Conservation (phyloP, 2,888 invertebrate species). For the Dascillus cervinus region DNA sequence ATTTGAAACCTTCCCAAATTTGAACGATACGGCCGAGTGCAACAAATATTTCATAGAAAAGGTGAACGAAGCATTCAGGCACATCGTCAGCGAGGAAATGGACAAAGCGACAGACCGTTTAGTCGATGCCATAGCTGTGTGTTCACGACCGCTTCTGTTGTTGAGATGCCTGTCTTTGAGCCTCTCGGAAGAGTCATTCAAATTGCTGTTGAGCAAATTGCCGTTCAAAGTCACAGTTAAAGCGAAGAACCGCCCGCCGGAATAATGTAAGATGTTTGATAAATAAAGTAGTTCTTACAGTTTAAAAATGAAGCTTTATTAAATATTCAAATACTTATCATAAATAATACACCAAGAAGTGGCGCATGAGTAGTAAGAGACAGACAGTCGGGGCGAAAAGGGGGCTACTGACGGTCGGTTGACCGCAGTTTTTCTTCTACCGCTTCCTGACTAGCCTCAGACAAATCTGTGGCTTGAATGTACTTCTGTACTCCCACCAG, state of each 20-base stretch:
- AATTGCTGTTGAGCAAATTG: no score
- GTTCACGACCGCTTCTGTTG: conserved; percentile 9
- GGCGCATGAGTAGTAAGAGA: conserved; percentile 32
- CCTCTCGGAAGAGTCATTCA: conserved; percentile 7
- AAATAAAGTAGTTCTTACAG: conserved; percentile 28
- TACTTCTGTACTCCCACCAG: conserved; percentile 95
- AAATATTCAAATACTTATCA: conserved; percentile 44
- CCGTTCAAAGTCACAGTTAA: no score
- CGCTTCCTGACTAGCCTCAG: conserved; percentile 88
- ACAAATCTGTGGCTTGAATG: conserved; percentile 92
- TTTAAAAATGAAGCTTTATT: conserved; percentile 45
- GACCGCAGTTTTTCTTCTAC: conserved; percentile 91
- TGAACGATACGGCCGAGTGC: no score
- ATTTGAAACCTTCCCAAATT: no score
- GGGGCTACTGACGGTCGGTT: conserved; percentile 79
- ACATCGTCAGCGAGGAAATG: conserved; percentile 6
- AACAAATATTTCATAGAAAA: conserved; percentile 13
- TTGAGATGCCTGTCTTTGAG: conserved; percentile 11
- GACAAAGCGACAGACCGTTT: conserved; percentile 6
- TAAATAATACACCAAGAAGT: conserved; percentile 39
- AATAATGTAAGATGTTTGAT: no score
- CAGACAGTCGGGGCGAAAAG: conserved; percentile 25
- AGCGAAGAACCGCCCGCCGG: no score
- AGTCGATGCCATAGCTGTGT: conserved; percentile 12
- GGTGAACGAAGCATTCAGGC: conserved; percentile 7